Conservation (phyloP, 2,797 vertebrate species). For the Acrocephalus scirpaceus region DNA sequence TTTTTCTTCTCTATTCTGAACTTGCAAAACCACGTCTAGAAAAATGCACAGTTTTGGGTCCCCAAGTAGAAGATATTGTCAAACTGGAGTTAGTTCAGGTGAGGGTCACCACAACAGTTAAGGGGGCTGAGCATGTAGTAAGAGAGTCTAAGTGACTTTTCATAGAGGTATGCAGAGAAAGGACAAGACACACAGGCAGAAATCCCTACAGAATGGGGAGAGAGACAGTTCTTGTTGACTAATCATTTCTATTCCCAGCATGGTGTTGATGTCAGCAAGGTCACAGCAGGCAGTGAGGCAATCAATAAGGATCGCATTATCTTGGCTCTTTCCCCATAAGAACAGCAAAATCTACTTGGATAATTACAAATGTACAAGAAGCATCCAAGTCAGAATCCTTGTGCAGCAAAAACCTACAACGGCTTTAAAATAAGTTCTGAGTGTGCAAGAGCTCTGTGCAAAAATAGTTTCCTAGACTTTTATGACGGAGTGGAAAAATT, state of each 20-base stretch:
- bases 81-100: not conserved
- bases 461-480: not conserved
- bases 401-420: not conserved
- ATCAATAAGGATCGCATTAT: slow-evolving; percentile 33
- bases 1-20: not conserved
- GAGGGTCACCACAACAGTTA: not conserved
- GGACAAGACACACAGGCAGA: not conserved
- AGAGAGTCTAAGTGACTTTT: not conserved
- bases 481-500: not conserved
- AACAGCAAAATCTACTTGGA: not conserved
- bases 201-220: not conserved
- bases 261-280: slow-evolving; percentile 31
- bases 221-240: slow-evolving; percentile 18
- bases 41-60: not conserved
- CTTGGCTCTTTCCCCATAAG: not conserved
- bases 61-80: not conserved
- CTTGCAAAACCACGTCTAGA: not conserved
- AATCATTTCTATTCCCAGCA: slow-evolving; percentile 48
- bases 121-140: not conserved
- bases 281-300: not conserved
- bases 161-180: not conserved
- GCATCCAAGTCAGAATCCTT: not conserved
- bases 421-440: not conserved
- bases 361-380: not conserved
- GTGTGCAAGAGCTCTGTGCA: not conserved